Conservation (phyloP, 1,140 invertebrate species). For the Caerostris darwini region DNA sequence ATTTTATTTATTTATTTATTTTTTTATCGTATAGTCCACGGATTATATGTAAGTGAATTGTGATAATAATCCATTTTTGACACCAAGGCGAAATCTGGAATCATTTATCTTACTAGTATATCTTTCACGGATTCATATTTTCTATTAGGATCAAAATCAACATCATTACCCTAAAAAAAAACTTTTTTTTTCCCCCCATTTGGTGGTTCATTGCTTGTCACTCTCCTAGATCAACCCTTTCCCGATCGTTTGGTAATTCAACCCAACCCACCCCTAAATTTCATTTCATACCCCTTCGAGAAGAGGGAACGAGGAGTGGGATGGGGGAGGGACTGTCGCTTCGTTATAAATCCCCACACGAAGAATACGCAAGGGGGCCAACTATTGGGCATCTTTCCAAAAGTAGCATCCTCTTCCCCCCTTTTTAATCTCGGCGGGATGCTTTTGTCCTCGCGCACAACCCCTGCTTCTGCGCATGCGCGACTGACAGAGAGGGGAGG, state of each 20-base stretch:
- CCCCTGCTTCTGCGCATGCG: constrained; percentile 41
- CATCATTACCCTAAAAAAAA: too few species aligned
- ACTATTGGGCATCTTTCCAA: constrained; percentile 58
- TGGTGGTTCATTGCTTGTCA: neutral
- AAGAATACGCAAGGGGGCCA: neutral
- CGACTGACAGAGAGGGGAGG: neutral
- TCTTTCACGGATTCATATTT: neutral
- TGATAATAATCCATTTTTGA: too few species aligned
- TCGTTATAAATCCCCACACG: constrained; percentile 14
- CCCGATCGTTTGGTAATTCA: neutral
- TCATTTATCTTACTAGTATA: too few species aligned
- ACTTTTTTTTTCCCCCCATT: neutral
- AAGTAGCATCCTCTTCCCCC: constrained; percentile 11
- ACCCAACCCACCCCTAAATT: constrained; percentile 32
- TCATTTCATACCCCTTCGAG: neutral
- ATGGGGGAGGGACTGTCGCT: neutral
- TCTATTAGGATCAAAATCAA: neutral
- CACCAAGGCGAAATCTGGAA: too few species aligned
- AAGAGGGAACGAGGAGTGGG: neutral
- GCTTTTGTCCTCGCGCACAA: constrained; percentile 47
- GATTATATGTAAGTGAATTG: too few species aligned
- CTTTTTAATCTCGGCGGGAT: constrained; percentile 47
- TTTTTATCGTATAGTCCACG: too few species aligned
- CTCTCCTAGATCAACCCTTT: constrained; percentile 9
- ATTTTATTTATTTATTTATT: too few species aligned